Evolutionary conservation across 2,113 vertebrate species (phyloP).

Genomic region (Hemiscyllium ocellatum): DNA sequence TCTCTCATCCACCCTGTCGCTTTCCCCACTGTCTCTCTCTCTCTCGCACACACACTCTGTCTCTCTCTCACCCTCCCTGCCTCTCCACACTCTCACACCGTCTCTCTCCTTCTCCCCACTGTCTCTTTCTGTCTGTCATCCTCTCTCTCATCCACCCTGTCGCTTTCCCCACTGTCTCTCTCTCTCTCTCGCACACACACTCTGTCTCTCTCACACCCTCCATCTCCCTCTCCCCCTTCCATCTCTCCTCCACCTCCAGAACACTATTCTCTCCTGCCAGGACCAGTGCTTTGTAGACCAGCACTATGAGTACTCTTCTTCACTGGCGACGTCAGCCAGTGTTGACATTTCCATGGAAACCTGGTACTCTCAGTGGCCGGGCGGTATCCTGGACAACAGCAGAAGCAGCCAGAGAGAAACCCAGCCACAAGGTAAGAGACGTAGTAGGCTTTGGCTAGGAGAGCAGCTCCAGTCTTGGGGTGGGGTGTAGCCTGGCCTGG

Average conservation of each 20-base stretch:
- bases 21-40: constrained; percentile 37
- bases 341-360: constrained; percentile 83
- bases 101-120: constrained; percentile 9
- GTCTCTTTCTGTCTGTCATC: constrained; percentile 27
- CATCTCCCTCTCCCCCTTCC: background rate
- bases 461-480: background rate
- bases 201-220: constrained; percentile 35
- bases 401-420: constrained; percentile 48
- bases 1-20: background rate
- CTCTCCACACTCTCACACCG: background rate
- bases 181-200: background rate
- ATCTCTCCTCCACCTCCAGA: constrained; percentile 48
- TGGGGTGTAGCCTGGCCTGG: background rate
- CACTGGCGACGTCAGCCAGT: constrained; percentile 59
- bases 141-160: background rate
- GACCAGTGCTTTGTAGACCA: constrained; percentile 60
- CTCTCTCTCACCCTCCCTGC: background rate
- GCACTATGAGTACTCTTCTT: constrained; percentile 51
- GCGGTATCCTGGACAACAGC: constrained; percentile 59
- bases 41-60: constrained; percentile 38
- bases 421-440: constrained; percentile 52
- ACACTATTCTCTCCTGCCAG: constrained; percentile 63
- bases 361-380: constrained; percentile 67
- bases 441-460: background rate
- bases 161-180: constrained; percentile 36